phyloP scores from a whole-genome alignment of 2,797 vertebrate genomes.

The Siniperca undulata region DNA sequence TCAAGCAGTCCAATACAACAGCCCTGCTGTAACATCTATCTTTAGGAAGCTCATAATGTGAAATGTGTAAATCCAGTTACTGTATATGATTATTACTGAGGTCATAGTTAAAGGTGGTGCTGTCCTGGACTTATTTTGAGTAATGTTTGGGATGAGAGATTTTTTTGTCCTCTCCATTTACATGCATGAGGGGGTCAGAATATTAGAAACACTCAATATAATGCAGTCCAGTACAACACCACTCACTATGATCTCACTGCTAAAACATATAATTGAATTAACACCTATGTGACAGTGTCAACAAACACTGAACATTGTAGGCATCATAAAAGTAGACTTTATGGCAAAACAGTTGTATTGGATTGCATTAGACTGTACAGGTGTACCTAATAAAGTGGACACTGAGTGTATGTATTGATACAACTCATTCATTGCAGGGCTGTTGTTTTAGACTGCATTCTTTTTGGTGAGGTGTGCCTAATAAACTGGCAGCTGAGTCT shows the following conservation, averaged over 20 bases:
- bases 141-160: background rate
- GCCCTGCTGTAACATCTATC: background rate
- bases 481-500: slow-evolving; percentile 7
- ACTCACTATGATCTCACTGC: accelerated
- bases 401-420: background rate
- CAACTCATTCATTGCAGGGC: slow-evolving; percentile 9
- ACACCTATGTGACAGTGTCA: background rate
- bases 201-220: background rate
- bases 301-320: background rate
- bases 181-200: too few species aligned
- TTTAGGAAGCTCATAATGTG: background rate
- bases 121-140: background rate
- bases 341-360: background rate
- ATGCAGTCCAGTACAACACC: background rate
- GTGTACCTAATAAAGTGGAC: slow-evolving; percentile 13
- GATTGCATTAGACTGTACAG: background rate
- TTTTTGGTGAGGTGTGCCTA: background rate
- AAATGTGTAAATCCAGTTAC: background rate
- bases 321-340: background rate
- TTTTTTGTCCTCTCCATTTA: background rate
- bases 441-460: background rate
- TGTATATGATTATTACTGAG: background rate
- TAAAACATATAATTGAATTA: background rate
- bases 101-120: background rate
- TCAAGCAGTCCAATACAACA: slow-evolving; percentile 1